Evolutionary conservation across 2,797 vertebrate genomes (phyloP), one percentile per base, ranked within the genome.

Genomic region (Sylvia borin): DNA sequence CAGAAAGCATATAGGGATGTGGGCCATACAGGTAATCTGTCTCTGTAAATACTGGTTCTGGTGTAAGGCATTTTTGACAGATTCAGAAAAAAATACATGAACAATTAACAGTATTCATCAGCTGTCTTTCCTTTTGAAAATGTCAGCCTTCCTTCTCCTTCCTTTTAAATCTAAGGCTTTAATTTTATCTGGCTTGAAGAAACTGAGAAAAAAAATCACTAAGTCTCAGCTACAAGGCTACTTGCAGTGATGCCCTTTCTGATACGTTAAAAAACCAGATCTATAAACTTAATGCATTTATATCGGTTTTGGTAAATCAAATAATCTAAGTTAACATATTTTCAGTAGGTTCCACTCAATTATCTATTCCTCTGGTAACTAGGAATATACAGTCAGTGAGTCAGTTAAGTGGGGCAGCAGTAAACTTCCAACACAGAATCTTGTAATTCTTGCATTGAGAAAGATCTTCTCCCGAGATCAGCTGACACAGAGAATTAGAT

Each of bases 251-350:
- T 64, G 20, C 21, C 27, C 8, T 11, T 75, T 73, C 42, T 62
- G 32, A 3, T 32, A 36, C 0, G 5, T 26, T 36, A 53, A 73
- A 61, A 76, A 34, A 29, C 1, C 0, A 45, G 22, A 53, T 26
- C 32, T 34, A 21, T 43, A 26, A 78, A 57, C 6, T 82, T 20
- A 51, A 48, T n/a, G 24, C 13, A 65, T 75, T 87, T 68, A 3
- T 19, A 47, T 38, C 24, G 51, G 10, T 51, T 88, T 70, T 73
- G 16, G 31, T 7, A 55, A 47, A 50, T 78, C 26, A 61, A 61
- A 86, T 78, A 82, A 76, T 32, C 11, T 51, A 79, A 82, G 20
- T 19, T 47, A 45, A 81, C 16, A 3, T n/a, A 31, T 11, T 32
- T 66, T n/a, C 55, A 67, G 7, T 21, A 40, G 22, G 16, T 82